phyloP scores from a whole-genome alignment of 1,140 invertebrate genomes.

The Monomorium pharaonis region DNA sequence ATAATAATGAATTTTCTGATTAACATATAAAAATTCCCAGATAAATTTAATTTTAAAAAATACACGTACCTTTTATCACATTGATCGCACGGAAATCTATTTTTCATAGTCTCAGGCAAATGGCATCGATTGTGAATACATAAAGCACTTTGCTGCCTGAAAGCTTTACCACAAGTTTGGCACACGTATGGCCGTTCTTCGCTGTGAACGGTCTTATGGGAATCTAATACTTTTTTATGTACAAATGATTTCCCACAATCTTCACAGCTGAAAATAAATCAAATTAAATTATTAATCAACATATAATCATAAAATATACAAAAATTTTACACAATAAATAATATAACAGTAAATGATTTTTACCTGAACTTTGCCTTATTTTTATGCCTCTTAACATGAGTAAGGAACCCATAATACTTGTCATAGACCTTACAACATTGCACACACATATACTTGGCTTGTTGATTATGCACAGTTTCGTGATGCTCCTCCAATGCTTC shows the following conservation, averaged over 20 bases:
- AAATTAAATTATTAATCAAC: conserved; percentile 35
- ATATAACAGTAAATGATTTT: conserved; percentile 24
- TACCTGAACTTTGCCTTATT: conserved; percentile 85
- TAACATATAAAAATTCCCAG: not conserved
- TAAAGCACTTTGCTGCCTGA: conserved; percentile 86
- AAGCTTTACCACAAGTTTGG: conserved; percentile 86
- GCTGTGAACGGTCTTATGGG: conserved; percentile 85
- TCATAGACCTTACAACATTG: conserved; percentile 87
- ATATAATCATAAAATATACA: not conserved
- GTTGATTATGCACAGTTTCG: conserved; percentile 85
- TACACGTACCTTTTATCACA: conserved; percentile 84
- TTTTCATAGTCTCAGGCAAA: conserved; percentile 86
- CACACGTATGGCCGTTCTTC: conserved; percentile 85
- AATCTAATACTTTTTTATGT: conserved; percentile 85
- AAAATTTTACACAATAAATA: not conserved
- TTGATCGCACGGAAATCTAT: conserved; percentile 86
- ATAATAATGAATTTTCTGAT: conserved; percentile 50
- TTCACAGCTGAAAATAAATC: conserved; percentile 82
- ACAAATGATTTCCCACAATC: conserved; percentile 86
- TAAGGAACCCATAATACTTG: conserved; percentile 87
- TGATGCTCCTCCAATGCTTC: conserved; percentile 86
- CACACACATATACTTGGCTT: conserved; percentile 86
- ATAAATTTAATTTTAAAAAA: conserved; percentile 13
- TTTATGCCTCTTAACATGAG: conserved; percentile 86
- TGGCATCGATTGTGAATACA: conserved; percentile 86